Percentiles rank a stretch among this genome's conserved stretches.
Conservation (phyloP, 2,888 invertebrate species). For the Andrena praecox region DNA sequence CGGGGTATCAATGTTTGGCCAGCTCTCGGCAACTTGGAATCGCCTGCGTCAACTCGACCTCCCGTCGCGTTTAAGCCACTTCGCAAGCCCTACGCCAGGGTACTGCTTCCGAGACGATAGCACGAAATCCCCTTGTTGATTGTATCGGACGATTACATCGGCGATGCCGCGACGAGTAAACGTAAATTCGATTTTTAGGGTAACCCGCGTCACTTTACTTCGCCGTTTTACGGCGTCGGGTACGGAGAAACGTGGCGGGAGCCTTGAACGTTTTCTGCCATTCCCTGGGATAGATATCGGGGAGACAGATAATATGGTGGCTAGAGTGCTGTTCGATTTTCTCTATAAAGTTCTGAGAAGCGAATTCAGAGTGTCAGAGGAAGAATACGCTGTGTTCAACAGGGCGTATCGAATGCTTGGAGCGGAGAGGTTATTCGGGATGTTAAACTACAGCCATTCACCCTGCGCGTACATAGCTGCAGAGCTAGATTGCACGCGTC, state of each 20-base stretch:
- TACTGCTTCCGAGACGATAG: conserved; percentile 40
- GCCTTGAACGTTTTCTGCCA: background rate
- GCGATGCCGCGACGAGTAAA: conserved; percentile 10
- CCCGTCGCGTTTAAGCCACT: conserved; percentile 60
- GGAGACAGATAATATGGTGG: background rate
- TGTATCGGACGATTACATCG: conserved; percentile 48
- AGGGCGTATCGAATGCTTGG: background rate
- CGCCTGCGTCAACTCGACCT: conserved; percentile 57
- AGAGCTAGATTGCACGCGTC: background rate
- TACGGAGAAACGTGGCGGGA: background rate
- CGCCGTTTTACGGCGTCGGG: conserved; percentile 1
- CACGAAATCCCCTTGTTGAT: conserved; percentile 41
- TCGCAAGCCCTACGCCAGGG: conserved; percentile 40
- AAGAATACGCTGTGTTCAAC: background rate
- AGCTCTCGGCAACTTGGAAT: conserved; percentile 70
- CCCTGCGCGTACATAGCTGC: background rate
- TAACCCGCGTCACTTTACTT: conserved; percentile 3
- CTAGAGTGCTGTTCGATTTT: background rate
- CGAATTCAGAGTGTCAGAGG: background rate
- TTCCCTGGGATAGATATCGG: background rate
- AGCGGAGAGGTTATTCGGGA: background rate
- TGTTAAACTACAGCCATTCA: background rate
- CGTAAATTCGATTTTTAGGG: conserved; percentile 23
- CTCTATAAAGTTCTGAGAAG: background rate
- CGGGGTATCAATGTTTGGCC: conserved; percentile 78